A percentile compares a stretch with the other conserved stretches of the same genome.
These are phyloP conservation scores for Stictonetta naevosa DNA, from an alignment of 2,113 vertebrate genomes.

Conservation along the genomic window DNA sequence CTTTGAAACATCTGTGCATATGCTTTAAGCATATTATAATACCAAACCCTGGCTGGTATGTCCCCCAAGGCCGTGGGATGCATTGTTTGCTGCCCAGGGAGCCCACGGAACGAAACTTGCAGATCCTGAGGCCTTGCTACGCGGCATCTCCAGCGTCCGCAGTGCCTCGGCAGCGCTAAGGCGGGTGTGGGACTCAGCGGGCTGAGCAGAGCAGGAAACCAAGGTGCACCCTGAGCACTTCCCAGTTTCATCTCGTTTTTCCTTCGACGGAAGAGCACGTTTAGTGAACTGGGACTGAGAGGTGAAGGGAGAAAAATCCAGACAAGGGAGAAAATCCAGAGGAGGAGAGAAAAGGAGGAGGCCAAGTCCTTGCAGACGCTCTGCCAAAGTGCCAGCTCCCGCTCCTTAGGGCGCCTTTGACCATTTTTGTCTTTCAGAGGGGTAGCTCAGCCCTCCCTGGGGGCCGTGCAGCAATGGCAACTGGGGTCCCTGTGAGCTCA, in stretches of 20 bases:
- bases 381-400: not conserved
- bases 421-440: not conserved
- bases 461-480: not conserved
- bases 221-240: not conserved
- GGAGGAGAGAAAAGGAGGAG: not conserved
- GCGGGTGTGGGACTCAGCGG: not conserved
- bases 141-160: not conserved
- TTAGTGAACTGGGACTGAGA: too few species aligned
- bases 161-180: not conserved
- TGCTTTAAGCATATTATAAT: not conserved
- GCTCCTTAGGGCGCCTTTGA: not conserved
- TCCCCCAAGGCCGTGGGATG: not conserved
- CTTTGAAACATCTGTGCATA: not conserved
- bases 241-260: too few species aligned
- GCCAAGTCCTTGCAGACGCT: not conserved
- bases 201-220: not conserved
- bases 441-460: not conserved
- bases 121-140: not conserved
- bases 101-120: not conserved
- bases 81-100: not conserved
- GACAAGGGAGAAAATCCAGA: not conserved
- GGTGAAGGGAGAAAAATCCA: not conserved
- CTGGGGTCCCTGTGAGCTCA: rapidly evolving
- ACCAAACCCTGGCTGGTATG: not conserved
- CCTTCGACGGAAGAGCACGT: too few species aligned